Base-by-base conservation (phyloP, 2,113 vertebrate species). In the Caranx ignobilis region DNA sequence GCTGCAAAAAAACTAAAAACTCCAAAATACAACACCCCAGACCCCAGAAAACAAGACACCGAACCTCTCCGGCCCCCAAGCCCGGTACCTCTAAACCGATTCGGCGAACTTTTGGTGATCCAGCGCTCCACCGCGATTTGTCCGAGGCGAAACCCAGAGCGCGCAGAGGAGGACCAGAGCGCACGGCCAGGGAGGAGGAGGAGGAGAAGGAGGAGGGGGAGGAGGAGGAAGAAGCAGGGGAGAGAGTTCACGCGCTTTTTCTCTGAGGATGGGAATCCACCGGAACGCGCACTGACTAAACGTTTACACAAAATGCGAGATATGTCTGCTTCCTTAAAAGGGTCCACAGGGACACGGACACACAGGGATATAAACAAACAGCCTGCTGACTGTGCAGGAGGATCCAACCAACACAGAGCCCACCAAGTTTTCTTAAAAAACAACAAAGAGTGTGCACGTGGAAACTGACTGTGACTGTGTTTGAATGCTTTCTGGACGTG, bases 141-240 rank as follows among this genome's bases (percentile, higher is more conserved):
- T 89, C 88, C 81, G 61, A 83, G 72, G 73, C 57, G 76, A 89
- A 66, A 85, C 16, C 81, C 79, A 72, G 90, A 82, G 81, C 88
- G 91, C 92, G 88, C 85, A 86, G 79, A 89, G 76, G 82, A 90
- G 87, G 82, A 88, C 79, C 82, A 71, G 77, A 85, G 80, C 83
- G 86, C 81, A 79, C 80, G 66, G 62, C 0, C 62, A 77, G 71
- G 66, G 56, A 41, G 67, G 80, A 37, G 75, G 61, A 11, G 63
- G 37, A 31, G 39, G n/a, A 9, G 56, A 43, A 41, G 77, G 41
- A 21, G 65, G 56, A 21, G 70, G 56, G 41, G 67, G 65, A 69
- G 35, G 16, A 63, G 48, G 7, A 54, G 43, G 68, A 52, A 56
- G 83, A 78, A 18, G 76, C 65, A 82, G 41, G 64, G 45, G 63